Evolutionary conservation across 1,140 invertebrate species (phyloP).

Genomic region (Euwallacea similis): DNA sequence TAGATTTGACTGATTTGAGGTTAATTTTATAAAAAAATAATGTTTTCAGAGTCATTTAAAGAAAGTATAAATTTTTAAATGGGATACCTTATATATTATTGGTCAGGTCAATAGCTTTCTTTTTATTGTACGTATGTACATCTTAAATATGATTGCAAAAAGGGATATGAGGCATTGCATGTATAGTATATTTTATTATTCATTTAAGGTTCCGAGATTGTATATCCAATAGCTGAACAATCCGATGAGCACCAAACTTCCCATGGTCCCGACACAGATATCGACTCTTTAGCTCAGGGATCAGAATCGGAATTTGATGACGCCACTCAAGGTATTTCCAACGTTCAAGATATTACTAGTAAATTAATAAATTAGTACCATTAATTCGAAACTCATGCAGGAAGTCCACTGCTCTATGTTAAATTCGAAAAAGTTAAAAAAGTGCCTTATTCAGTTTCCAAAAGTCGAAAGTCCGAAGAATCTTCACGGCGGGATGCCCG

Average conservation of each 20-base stretch:
- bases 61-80: too few species aligned
- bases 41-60: too few species aligned
- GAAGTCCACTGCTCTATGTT: constrained; percentile 42
- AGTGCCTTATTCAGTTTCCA: constrained; percentile 41
- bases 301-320: constrained; percentile 59
- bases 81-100: too few species aligned
- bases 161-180: background rate
- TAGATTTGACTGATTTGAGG: too few species aligned
- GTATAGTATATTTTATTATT: too few species aligned
- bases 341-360: background rate
- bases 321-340: constrained; percentile 50
- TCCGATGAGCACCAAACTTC: constrained; percentile 76
- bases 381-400: constrained; percentile 44
- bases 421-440: constrained; percentile 42
- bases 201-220: constrained; percentile 65
- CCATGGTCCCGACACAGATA: constrained; percentile 65
- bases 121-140: background rate
- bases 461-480: constrained; percentile 64
- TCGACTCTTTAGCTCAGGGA: constrained; percentile 57
- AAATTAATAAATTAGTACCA: constrained; percentile 1
- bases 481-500: constrained; percentile 55
- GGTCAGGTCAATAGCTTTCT: too few species aligned
- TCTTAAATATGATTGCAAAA: background rate
- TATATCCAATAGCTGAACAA: constrained; percentile 82
- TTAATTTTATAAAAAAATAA: too few species aligned